A percentile compares a stretch with the other conserved stretches of the same genome.
These are phyloP conservation scores for Chelonoidis abingdonii DNA, from an alignment of 2,113 vertebrate genomes.

Conservation along the genomic window DNA sequence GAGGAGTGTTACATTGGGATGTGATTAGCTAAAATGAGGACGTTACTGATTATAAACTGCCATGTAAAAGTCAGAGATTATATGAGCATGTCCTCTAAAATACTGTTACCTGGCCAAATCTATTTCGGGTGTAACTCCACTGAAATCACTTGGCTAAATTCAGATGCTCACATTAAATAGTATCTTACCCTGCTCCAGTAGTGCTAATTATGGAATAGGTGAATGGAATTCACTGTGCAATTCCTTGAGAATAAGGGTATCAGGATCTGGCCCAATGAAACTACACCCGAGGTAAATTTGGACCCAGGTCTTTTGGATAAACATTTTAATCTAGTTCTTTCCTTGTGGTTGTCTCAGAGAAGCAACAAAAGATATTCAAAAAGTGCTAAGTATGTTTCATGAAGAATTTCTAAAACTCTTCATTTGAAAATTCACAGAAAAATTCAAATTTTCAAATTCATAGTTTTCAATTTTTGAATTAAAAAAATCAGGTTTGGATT, in stretches of 20 bases:
- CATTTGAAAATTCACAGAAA: not conserved
- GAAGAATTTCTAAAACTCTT: not conserved
- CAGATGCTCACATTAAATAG: not conserved
- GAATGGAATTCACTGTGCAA: not conserved
- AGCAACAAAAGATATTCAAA: not conserved
- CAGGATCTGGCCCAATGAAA: accelerated
- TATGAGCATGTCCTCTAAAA: not conserved
- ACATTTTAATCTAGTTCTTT: not conserved
- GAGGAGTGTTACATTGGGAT: not conserved
- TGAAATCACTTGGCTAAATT: not conserved
- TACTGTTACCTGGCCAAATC: not conserved
- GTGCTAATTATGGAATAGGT: not conserved
- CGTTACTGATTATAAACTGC: accelerated
- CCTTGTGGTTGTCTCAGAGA: not conserved
- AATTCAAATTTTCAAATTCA: not conserved
- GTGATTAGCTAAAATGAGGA: not conserved
- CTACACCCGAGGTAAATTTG: accelerated
- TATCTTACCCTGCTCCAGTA: not conserved
- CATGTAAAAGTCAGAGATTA: not conserved
- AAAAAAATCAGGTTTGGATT: not conserved
- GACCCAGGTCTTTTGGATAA: not conserved
- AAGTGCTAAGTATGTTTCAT: not conserved
- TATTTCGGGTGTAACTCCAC: not conserved
- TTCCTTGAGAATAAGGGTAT: accelerated
- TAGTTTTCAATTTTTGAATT: not conserved